Base-by-base conservation (phyloP, 2,888 invertebrate genomes). In the Hybos culiciformis region DNA sequence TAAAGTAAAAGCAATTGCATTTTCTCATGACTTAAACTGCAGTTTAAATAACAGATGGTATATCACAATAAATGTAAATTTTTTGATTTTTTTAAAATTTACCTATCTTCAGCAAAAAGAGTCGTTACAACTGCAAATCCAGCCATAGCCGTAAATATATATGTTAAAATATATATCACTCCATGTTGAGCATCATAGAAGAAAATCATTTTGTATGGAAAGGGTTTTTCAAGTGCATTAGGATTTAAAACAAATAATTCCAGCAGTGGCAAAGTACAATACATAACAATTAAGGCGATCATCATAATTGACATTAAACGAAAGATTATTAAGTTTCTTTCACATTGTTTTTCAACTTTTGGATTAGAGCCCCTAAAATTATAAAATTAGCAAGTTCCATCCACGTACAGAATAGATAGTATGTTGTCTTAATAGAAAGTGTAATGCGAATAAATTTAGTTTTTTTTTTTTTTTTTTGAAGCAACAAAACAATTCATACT, bases 171-270 rank as follows among this genome's bases (percentile, higher is more conserved):
- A 48, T 66, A 66, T 17, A 55, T 54, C 3, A 36, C 14, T 21
- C 53, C 57, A 4, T 48, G 50, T 38, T 63, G 52, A 1, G 63
- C 59, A 48, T 62, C 51, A 42, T 51, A 66, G 1, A 63, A 63
- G 45, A 66, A 66, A 3, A 57, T 41, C 66, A 66, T 66, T 54
- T 62, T 62, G 40, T 66, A 66, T 1, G 66, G 66, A 50, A 65
- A 66, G n/a, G 64, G 66, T 43, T 60, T 64, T 19, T 54, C 52
- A 0, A 19, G 37, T 18, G 33, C 3, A 32, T 43, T 40, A 4
- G 49, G 46, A 44, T 32, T 42, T 12, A 39, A 34, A 14, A 37
- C 14, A 34, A 56, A 53, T 3, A 66, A 36, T 42, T 61, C 60
- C 2, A 63, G 41, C 6, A 66, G 23, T 3, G 66, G 66, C 38